These are phyloP conservation scores for Polymixis lichenea DNA, from an alignment of 2,888 invertebrate genomes.

Conservation along the genomic window DNA sequence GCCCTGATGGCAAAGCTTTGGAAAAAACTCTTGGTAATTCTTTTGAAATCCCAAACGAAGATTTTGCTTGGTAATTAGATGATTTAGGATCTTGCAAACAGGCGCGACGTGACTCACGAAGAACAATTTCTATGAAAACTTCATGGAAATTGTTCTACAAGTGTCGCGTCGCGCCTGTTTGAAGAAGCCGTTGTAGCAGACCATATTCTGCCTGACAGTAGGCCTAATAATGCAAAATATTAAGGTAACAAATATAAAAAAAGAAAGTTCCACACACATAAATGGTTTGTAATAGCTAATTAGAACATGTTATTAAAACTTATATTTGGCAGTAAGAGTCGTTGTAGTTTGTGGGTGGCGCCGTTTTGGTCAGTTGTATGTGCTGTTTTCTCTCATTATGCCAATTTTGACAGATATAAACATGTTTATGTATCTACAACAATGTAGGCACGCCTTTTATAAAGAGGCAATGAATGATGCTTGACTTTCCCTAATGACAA, in stretches of 20 bases:
- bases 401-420: slow-evolving; percentile 13
- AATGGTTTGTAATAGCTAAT: slow-evolving; percentile 22
- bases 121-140: too few species aligned
- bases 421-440: slow-evolving; percentile 10
- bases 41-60: not conserved
- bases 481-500: slow-evolving; percentile 1
- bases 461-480: not conserved
- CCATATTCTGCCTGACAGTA: not conserved
- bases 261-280: slow-evolving; percentile 31
- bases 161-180: too few species aligned
- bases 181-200: too few species aligned
- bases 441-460: not conserved
- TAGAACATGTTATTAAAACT: slow-evolving; percentile 35
- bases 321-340: slow-evolving; percentile 25
- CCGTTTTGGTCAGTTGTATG: slow-evolving; percentile 18
- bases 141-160: too few species aligned
- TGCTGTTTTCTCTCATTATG: not conserved
- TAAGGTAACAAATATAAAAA: slow-evolving; percentile 28
- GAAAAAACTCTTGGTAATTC: not conserved
- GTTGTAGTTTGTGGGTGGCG: slow-evolving; percentile 23
- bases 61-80: not conserved
- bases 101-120: too few species aligned
- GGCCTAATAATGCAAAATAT: not conserved
- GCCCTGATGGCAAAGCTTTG: not conserved
- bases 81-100: too few species aligned